Conservation (phyloP, 2,797 vertebrate species). For the Cynodonichthys magdalenae region DNA sequence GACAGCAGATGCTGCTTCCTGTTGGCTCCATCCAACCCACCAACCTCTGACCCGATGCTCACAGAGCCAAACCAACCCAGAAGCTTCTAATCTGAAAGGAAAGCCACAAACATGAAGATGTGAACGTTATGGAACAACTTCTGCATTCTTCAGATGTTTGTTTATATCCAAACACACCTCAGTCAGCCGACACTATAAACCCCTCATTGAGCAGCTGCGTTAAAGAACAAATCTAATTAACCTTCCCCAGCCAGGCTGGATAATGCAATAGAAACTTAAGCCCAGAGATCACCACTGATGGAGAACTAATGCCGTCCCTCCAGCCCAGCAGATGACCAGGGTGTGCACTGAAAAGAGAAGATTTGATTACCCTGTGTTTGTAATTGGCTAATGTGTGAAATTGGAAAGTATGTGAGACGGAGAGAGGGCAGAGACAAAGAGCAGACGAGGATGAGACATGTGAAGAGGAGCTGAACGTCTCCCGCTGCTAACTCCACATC, state of each 20-base stretch:
- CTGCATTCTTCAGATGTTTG: background rate
- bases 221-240: constrained; percentile 73
- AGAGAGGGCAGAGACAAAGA: constrained; percentile 23
- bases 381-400: constrained; percentile 77
- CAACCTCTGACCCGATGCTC: constrained; percentile 46
- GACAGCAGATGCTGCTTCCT: constrained; percentile 81
- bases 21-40: constrained; percentile 46
- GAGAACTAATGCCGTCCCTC: constrained; percentile 64
- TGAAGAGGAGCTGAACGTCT: background rate
- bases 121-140: background rate
- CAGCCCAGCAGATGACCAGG: constrained; percentile 70
- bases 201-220: constrained; percentile 68
- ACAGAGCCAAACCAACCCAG: background rate
- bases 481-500: background rate
- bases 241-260: constrained; percentile 33
- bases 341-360: constrained; percentile 64
- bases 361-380: constrained; percentile 74
- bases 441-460: background rate
- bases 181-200: constrained; percentile 3
- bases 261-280: constrained; percentile 77
- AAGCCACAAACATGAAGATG: background rate
- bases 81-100: constrained; percentile 4
- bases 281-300: constrained; percentile 62
- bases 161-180: background rate
- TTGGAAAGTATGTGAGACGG: constrained; percentile 38